Evolutionary conservation across 2,797 vertebrate genomes (phyloP), one percentile per base, ranked within the genome.

Genomic region (Manis javanica): DNA sequence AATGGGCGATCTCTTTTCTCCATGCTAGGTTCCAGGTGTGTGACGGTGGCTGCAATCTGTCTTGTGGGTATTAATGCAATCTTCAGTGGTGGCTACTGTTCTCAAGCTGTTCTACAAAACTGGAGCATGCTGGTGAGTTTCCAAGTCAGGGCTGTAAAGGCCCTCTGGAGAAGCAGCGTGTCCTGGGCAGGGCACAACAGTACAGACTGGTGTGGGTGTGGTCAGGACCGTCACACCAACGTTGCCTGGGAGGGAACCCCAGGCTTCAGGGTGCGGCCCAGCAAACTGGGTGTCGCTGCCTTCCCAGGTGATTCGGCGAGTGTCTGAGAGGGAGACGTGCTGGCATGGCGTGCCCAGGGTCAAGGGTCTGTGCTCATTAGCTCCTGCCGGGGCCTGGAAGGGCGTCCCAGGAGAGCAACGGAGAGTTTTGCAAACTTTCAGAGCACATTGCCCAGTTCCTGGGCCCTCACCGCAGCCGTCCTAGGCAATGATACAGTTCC

Each of bases 21-120:
- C 79, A 24, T 93, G 14, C 0, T 98, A 99, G 99, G 98, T 98
- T 97, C 98, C 98, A 98, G 99, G 98, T 99, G 99, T 99, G 99
- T 99, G 99, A 99, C 99, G 99, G 98, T 98, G 98, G 99, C 99
- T 99, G 98, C 98, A 98, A 97, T 98, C 98, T 99, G 98, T 99
- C 99, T 99, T 99, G 98, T 98, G 98, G 99, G 98, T 99, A 98
- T 98, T 98, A 98, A 98, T 71, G 95, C 97, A 96, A 97, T 98
- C 98, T 98, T 98, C 98, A 97, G 87, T 97, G 97, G 98, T 98
- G 97, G 98, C 98, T 97, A 95, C 98, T 98, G 97, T 97, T 97
- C 97, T 97, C 57, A 8, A 95, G 98, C 97, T 98, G 97, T 96
- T 98, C 75, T 96, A 6, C 98, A 95, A 83, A 98, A 98, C 98